Base-by-base conservation (phyloP, 2,888 invertebrate genomes). In the Pycnomerus fuliginosus region DNA sequence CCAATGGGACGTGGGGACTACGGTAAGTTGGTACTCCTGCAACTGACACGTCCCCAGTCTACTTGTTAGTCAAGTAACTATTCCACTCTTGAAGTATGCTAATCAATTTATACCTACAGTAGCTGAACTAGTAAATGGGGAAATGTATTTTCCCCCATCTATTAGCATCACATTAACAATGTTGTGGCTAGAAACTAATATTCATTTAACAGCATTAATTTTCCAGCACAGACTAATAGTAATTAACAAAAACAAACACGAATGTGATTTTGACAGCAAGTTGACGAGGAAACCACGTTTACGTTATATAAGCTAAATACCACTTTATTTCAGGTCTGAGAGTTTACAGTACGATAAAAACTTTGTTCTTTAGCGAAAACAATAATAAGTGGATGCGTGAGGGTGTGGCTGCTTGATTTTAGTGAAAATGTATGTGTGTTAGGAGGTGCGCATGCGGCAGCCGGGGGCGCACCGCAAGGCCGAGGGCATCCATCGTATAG, bases 1-100 rank as follows among this genome's bases (percentile, higher is more conserved):
- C 82, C 84, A 50, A 83, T 90, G 81, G 85, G 90, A 56, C 81
- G 89, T 64, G 89, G 90, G 60, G 91, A 92, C 74, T 92, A 91
- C 78, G 91, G 92, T 91, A 83, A 87, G 90, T 85, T 20, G 22
- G 17, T 22, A 12, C 17, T 41, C 39, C 31, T n/a, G n/a, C n/a
- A n/a, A n/a, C 37, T 31, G 17, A 33, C 44, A 48, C 60, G 62
- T 64, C 61, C 57, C 60, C 60, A 61, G 65, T 62, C 60, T 65
- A 67, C 67, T 68, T 65, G 65, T 61, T 67, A 65, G 71, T 71
- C 71, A 71, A 71, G 71, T 71, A 71, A 70, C 70, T 67, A 70
- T 70, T 71, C 69, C 65, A 64, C 58, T 54, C n/a, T n/a, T n/a
- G n/a, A n/a, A n/a, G n/a, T n/a, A n/a, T n/a, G n/a, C n/a, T n/a